Evolutionary conservation across 2,888 invertebrate species (phyloP).

Genomic region (Lycaena phlaeas): DNA sequence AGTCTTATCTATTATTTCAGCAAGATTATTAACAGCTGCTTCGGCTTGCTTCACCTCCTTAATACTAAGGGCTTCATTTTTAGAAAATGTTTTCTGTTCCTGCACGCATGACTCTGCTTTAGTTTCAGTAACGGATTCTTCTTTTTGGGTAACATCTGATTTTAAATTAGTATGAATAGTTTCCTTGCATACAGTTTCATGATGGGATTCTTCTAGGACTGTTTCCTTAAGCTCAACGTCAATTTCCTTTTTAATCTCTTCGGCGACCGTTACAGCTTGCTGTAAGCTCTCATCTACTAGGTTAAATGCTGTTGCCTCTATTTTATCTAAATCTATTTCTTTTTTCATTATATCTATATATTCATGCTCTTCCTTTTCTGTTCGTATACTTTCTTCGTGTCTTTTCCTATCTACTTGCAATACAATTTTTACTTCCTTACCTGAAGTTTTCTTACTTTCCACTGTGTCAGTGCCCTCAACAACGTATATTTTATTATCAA

Average conservation of each 20-base stretch:
- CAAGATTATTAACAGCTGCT: neutral
- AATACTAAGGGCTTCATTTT: neutral
- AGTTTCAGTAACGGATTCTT: neutral
- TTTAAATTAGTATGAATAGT: neutral
- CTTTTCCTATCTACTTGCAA: slow-evolving; percentile 1
- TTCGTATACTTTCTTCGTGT: slow-evolving; percentile 2
- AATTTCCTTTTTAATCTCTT: slow-evolving; percentile 46
- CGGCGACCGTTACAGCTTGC: slow-evolving; percentile 42
- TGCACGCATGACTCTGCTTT: neutral
- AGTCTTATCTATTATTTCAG: neutral
- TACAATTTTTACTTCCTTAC: neutral
- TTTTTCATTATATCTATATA: slow-evolving; percentile 29
- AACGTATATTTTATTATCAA: slow-evolving; percentile 12
- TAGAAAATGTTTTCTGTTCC: neutral
- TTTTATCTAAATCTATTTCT: slow-evolving; percentile 36
- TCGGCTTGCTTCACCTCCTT: neutral
- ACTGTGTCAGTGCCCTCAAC: slow-evolving; percentile 9
- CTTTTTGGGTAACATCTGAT: neutral
- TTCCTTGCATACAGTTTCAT: neutral
- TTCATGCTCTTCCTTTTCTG: slow-evolving; percentile 13
- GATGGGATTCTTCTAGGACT: neutral
- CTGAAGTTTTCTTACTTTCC: slow-evolving; percentile 1
- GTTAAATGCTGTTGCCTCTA: slow-evolving; percentile 43
- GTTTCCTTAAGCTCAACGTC: slow-evolving; percentile 28
- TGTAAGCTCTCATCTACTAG: slow-evolving; percentile 49